Conservation (phyloP, 1,140 invertebrate species). For the Drusus annulatus region DNA sequence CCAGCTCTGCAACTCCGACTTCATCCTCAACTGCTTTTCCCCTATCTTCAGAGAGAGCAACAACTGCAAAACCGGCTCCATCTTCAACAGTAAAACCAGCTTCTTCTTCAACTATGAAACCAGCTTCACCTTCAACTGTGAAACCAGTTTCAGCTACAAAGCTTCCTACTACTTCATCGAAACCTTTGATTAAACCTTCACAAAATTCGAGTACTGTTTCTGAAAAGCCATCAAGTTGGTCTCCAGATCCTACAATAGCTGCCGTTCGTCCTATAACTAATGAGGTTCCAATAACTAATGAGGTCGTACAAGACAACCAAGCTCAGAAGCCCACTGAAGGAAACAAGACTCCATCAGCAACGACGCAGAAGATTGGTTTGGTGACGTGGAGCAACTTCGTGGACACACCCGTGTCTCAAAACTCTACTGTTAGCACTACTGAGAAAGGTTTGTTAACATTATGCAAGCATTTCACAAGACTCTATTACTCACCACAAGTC, state of each 20-base stretch:
- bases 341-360: conserved; percentile 57
- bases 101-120: conserved; percentile 43
- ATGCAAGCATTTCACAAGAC: too few species aligned
- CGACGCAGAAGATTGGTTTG: conserved; percentile 65
- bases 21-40: conserved; percentile 60
- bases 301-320: conserved; percentile 41
- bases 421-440: conserved; percentile 57
- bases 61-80: conserved; percentile 53
- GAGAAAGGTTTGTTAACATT: conserved; percentile 34
- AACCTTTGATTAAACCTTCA: conserved; percentile 3
- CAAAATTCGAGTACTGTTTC: conserved; percentile 11
- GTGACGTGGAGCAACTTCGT: conserved; percentile 76
- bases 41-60: conserved; percentile 49
- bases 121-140: conserved; percentile 51
- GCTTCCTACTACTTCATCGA: conserved; percentile 19
- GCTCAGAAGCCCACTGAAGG: conserved; percentile 60
- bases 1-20: conserved; percentile 59
- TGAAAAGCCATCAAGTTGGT: conserved; percentile 46
- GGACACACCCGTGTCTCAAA: conserved; percentile 65
- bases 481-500: too few species aligned
- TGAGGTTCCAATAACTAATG: conserved; percentile 44
- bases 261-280: conserved; percentile 58
- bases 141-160: conserved; percentile 53
- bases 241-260: conserved; percentile 60
- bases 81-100: conserved; percentile 19